These are phyloP conservation scores for Atherinomorus stipes DNA, from an alignment of 2,113 vertebrate species.

Conservation along the genomic window DNA sequence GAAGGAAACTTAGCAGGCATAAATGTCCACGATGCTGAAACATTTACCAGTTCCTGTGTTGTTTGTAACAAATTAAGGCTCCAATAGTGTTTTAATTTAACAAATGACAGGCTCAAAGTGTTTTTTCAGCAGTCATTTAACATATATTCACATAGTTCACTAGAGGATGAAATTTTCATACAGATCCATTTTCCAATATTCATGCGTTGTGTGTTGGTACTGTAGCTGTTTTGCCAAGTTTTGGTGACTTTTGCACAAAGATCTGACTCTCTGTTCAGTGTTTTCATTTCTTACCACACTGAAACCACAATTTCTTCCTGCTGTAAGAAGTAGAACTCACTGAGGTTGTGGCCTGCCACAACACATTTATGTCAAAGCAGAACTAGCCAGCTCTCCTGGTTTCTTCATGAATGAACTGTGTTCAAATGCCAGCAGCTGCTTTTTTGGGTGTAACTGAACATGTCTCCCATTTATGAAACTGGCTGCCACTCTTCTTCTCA, in stretches of 20 bases:
- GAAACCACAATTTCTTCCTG: slow-evolving; percentile 57
- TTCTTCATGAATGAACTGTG: slow-evolving; percentile 55
- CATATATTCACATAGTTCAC: not conserved
- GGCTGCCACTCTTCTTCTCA: slow-evolving; percentile 20
- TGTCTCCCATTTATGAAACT: slow-evolving; percentile 50
- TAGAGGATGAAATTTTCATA: not conserved
- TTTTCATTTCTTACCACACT: slow-evolving; percentile 47
- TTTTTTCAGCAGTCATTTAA: not conserved
- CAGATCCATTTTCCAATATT: slow-evolving; percentile 4
- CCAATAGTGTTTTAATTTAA: slow-evolving; percentile 4
- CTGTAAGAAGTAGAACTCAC: slow-evolving; percentile 47
- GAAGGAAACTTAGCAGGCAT: not conserved
- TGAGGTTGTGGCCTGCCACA: slow-evolving; percentile 58
- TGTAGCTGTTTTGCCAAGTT: slow-evolving; percentile 15
- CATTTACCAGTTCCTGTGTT: not conserved
- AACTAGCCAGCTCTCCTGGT: slow-evolving; percentile 39
- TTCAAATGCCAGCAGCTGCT: slow-evolving; percentile 60
- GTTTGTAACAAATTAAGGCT: not conserved
- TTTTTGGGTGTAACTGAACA: slow-evolving; percentile 43
- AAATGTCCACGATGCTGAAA: not conserved
- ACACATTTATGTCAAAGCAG: slow-evolving; percentile 61
- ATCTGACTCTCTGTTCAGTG: slow-evolving; percentile 28
- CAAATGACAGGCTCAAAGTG: not conserved
- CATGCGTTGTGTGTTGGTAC: not conserved
- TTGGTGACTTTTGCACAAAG: slow-evolving; percentile 27